These are phyloP conservation scores for Ophioninae sp. DNA, from an alignment of 2,888 invertebrate species.

Conservation along the genomic window DNA sequence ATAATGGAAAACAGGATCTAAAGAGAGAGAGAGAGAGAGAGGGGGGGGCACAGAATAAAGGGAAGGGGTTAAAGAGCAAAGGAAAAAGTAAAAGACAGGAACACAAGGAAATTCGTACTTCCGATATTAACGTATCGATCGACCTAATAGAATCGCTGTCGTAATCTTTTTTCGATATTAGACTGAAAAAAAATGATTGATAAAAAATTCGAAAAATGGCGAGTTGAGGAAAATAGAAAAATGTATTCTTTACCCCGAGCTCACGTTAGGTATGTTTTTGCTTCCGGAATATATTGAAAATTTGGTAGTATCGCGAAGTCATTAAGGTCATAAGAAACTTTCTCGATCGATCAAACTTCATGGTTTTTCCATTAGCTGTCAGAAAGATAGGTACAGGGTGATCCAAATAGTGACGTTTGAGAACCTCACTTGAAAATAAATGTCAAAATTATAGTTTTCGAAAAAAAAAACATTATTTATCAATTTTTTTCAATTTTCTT, in stretches of 20 bases:
- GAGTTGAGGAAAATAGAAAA: constrained; percentile 5
- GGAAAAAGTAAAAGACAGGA: background rate
- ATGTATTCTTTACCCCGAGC: background rate
- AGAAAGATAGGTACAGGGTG: no score
- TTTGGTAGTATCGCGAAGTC: background rate
- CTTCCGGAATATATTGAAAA: background rate
- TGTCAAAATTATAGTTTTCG: no score
- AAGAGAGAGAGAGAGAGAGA: constrained; percentile 18
- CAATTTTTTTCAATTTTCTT: no score
- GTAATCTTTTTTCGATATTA: background rate
- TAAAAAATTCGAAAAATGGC: background rate
- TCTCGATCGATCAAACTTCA: background rate
- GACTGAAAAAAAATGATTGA: background rate
- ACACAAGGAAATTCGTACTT: background rate
- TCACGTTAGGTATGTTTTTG: background rate
- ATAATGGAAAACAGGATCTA: constrained; percentile 62
- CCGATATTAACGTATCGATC: constrained; percentile 29
- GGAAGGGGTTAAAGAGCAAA: background rate
- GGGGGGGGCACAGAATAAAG: background rate
- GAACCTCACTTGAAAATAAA: no score
- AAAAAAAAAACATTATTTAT: no score
- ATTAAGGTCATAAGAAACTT: background rate
- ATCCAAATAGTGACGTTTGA: no score
- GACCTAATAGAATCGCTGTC: constrained; percentile 31
- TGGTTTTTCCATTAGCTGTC: no score